These are phyloP conservation scores for Catagonus wagneri DNA, from an alignment of 2,113 vertebrate genomes.

Conservation along the genomic window DNA sequence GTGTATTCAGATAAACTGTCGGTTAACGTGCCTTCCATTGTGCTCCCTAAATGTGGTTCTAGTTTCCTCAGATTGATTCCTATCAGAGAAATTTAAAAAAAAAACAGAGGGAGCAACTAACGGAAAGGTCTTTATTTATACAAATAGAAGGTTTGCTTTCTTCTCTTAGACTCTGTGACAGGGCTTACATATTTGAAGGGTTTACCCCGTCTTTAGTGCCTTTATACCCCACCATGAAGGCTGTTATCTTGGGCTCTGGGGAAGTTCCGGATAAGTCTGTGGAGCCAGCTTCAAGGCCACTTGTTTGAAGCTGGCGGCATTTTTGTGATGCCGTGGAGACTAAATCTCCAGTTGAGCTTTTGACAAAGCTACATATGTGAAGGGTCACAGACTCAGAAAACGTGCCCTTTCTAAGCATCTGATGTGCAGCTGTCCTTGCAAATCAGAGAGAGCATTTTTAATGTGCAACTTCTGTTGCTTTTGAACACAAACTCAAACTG, in stretches of 20 bases:
- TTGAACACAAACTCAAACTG: conserved; percentile 17
- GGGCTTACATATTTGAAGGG: neutral
- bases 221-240: neutral
- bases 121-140: conserved; percentile 36
- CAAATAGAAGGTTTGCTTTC: neutral
- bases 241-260: neutral
- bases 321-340: neutral
- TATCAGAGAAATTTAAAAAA: neutral
- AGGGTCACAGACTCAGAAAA: neutral
- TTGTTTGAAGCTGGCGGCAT: neutral
- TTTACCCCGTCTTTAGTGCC: neutral
- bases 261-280: neutral
- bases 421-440: neutral
- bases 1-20: too few species aligned
- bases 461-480: neutral
- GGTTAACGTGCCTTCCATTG: neutral
- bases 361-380: neutral
- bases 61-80: neutral
- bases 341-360: neutral
- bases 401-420: neutral
- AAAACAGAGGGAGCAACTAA: neutral
- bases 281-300: neutral
- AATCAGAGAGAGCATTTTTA: conserved; percentile 19
- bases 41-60: neutral
- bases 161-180: neutral